phyloP scores from a whole-genome alignment of 2,888 invertebrate genomes.

The Pseudococcus viburni region DNA sequence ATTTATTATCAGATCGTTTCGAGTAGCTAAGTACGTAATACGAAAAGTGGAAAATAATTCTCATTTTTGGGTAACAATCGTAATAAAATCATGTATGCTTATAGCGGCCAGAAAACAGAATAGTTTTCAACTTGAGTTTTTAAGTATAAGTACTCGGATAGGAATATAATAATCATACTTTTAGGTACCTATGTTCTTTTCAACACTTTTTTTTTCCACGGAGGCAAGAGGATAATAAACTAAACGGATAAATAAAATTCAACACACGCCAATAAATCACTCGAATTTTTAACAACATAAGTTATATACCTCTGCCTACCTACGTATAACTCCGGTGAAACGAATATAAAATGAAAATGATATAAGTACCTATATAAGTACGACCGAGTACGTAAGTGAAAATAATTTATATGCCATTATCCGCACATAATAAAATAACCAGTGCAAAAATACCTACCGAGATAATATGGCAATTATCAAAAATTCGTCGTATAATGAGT shows the following conservation, averaged over 20 bases:
- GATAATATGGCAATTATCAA: background rate
- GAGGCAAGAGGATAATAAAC: background rate
- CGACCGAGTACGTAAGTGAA: background rate
- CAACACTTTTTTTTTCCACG: background rate
- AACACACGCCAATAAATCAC: background rate
- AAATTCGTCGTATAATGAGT: constrained; percentile 5
- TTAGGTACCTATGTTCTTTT: background rate
- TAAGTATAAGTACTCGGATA: too few species aligned
- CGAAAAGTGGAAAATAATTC: background rate
- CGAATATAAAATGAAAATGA: background rate
- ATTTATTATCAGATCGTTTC: background rate
- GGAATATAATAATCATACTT: too few species aligned
- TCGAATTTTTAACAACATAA: background rate
- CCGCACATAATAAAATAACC: background rate
- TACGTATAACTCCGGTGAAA: background rate
- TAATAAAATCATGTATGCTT: background rate
- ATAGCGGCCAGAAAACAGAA: too few species aligned
- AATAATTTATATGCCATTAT: background rate
- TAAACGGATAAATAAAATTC: background rate
- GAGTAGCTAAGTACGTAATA: background rate
- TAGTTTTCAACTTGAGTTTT: too few species aligned
- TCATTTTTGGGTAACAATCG: background rate
- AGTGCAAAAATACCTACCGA: background rate
- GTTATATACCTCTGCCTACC: background rate
- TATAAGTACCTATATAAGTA: background rate